Conservation (phyloP, 2,888 invertebrate species). For the Galerucella pusilla region DNA sequence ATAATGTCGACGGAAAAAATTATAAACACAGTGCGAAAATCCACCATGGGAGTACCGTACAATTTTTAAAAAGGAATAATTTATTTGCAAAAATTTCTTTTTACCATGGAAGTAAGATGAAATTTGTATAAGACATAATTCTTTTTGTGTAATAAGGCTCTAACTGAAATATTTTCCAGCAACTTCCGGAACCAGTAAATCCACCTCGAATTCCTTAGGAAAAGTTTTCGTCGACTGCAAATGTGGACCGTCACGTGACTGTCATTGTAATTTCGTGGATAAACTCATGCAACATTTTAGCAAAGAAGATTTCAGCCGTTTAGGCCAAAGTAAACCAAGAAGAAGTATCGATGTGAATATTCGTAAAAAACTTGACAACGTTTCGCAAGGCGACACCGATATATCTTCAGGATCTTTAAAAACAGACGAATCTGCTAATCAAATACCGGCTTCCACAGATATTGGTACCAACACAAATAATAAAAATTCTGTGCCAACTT, state of each 20-base stretch:
- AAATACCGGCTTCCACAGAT: background rate
- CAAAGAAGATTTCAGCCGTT: slow-evolving; percentile 12
- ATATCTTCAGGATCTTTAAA: background rate
- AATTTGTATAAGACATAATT: too few relatives aligned
- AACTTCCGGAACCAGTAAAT: slow-evolving; percentile 18
- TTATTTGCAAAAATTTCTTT: too few relatives aligned
- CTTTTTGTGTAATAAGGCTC: too few relatives aligned
- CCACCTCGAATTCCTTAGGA: slow-evolving; percentile 30
- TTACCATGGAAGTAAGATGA: too few relatives aligned
- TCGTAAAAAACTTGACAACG: background rate
- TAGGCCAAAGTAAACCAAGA: background rate
- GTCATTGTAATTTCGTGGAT: slow-evolving; percentile 48
- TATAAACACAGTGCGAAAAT: too few relatives aligned
- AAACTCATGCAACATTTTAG: slow-evolving; percentile 45
- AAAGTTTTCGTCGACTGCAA: slow-evolving; percentile 43
- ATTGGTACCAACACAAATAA: background rate
- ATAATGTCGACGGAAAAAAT: too few relatives aligned
- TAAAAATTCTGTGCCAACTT: background rate
- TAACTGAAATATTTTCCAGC: background rate
- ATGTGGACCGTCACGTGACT: slow-evolving; percentile 34
- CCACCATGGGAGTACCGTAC: too few relatives aligned
- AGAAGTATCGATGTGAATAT: background rate
- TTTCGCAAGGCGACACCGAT: background rate
- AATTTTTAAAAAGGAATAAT: too few relatives aligned
- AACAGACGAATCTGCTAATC: background rate